Base-by-base conservation (phyloP, 2,888 invertebrate genomes). In the Hydropsyche betteni region DNA sequence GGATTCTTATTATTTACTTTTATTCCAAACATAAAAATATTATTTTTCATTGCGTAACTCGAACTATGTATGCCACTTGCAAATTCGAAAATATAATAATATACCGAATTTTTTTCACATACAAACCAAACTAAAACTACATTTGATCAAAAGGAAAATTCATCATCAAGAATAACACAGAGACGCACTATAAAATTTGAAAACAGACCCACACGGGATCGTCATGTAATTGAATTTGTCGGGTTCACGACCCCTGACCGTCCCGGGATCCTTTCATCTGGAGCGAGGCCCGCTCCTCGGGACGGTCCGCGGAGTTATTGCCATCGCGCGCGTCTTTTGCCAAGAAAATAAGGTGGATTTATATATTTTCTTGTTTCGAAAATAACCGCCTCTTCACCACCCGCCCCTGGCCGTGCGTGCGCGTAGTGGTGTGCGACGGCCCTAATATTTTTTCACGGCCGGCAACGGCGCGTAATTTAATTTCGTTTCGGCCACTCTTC, bases 301-400 rank as follows among this genome's bases (percentile, higher is more conserved):
- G 75, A 74, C 77, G 75, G 75, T 77, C 73, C 69, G 64, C 69
- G 69, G 68, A 77, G 75, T 77, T 75, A 77, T 77, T 77, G 69
- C 77, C 72, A 76, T 76, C 58, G 74, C 76, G 75, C 70, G 52
- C 64, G 68, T 73, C 74, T 75, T 75, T 77, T 73, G 52, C 68
- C 68, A 77, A 44, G 75, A 75, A 77, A 75, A 77, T 77, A 75
- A 70, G 69, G 69, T 55, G 73, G 74, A 77, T 77, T 77, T 75
- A 75, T 75, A 72, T 74, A 77, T 75, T 74, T 77, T 75, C 77
- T 72, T 77, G 75, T 77, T 77, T 75, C 77, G 72, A 77, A 75
- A 77, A 75, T 74, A 75, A 75, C 53, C 70, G 52, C 74, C 52
- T 55, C 38, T 34, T 7, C 38, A 33, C 53, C 68, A 33, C 53